phyloP scores from a whole-genome alignment of 2,113 vertebrate genomes.

The Stigmatopora nigra region DNA sequence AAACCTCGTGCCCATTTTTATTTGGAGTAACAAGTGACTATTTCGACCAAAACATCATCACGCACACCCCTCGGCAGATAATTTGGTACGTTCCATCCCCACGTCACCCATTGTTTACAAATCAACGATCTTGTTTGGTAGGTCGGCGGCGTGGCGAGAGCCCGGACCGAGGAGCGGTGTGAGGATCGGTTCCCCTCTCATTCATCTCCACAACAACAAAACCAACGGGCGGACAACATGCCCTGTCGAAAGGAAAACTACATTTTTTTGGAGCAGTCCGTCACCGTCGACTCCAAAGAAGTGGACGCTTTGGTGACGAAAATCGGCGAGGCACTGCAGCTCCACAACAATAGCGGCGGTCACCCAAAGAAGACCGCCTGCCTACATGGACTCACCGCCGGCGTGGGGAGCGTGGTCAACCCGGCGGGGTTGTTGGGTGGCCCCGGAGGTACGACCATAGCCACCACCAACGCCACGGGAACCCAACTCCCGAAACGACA shows the following conservation, averaged over 20 bases:
- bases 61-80: background rate
- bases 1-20: fast-evolving
- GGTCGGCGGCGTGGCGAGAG: constrained; percentile 53
- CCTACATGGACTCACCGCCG: constrained; percentile 45
- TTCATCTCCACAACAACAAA: constrained; percentile 19
- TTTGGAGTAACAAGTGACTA: fast-evolving
- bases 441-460: background rate
- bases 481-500: constrained; percentile 28
- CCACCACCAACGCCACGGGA: background rate
- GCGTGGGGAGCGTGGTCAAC: constrained; percentile 23
- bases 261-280: constrained; percentile 78
- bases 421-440: constrained; percentile 35
- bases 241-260: constrained; percentile 79
- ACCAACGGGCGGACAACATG: constrained; percentile 52
- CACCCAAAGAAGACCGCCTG: constrained; percentile 58
- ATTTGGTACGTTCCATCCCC: constrained; percentile 56
- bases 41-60: background rate
- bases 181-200: constrained; percentile 26
- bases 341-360: constrained; percentile 65
- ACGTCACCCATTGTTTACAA: constrained; percentile 87
- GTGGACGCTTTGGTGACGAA: constrained; percentile 81
- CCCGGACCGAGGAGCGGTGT: constrained; percentile 19
- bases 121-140: constrained; percentile 54
- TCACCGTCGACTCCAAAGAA: constrained; percentile 75
- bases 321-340: constrained; percentile 81